A percentile compares a stretch with the other conserved stretches of the same genome.
Conservation (phyloP, 2,888 invertebrate genomes). For the Tetrapedia diversipes region DNA sequence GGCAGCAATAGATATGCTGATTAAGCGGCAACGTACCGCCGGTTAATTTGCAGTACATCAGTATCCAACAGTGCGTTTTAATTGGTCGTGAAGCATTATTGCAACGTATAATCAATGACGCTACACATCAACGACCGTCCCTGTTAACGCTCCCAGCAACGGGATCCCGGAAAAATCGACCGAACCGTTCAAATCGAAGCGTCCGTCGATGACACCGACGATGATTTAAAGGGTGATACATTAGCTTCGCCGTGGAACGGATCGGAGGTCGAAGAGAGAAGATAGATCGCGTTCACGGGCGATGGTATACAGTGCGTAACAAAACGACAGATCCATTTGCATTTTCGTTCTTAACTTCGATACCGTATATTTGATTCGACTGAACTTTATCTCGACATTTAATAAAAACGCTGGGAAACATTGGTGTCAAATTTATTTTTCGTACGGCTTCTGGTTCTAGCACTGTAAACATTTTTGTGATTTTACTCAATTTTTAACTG, state of each 20-base stretch:
- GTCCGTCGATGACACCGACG: background rate
- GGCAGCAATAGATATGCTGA: conserved; percentile 71
- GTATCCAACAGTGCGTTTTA: conserved; percentile 71
- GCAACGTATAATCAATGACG: conserved; percentile 62
- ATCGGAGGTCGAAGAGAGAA: background rate
- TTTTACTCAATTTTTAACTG: no score
- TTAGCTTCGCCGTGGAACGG: background rate
- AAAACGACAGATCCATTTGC: no score
- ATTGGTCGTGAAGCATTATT: conserved; percentile 69
- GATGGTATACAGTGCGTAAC: no score
- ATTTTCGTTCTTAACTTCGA: no score
- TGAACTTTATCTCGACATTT: no score
- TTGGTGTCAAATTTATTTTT: no score
- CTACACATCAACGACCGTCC: conserved; percentile 50
- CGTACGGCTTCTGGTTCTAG: no score
- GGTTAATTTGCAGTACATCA: conserved; percentile 72
- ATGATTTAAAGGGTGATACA: conserved; percentile 2
- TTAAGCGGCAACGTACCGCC: conserved; percentile 68
- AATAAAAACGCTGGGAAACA: no score
- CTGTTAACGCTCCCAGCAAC: conserved; percentile 23
- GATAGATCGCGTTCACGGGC: background rate
- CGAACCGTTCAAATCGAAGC: conserved; percentile 7
- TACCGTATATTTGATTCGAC: no score
- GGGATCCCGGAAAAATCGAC: conserved; percentile 25
- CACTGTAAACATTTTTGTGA: no score